These are phyloP conservation scores for Semaprochilodus insignis DNA, from an alignment of 2,797 vertebrate genomes.

Conservation along the genomic window DNA sequence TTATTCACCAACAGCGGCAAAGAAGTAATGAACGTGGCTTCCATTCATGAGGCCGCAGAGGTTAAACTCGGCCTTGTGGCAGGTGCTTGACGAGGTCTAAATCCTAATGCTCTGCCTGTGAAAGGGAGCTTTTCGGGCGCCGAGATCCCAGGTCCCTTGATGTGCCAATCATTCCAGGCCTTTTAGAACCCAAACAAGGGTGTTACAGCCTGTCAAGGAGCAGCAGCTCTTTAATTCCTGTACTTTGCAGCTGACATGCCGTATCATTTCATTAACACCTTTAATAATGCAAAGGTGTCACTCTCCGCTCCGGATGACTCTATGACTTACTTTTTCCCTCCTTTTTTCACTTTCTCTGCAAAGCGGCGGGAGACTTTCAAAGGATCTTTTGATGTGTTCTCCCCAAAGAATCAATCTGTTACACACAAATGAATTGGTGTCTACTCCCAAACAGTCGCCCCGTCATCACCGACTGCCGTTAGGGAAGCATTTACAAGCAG, in stretches of 20 bases:
- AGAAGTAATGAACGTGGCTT: conserved; percentile 49
- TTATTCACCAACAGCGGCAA: background rate
- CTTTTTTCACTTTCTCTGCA: background rate
- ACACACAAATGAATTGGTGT: conserved; percentile 42
- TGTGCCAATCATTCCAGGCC: conserved; percentile 55
- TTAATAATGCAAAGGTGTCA: conserved; percentile 51
- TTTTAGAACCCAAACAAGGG: conserved; percentile 47
- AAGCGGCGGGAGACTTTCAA: conserved; percentile 29
- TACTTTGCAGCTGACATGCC: conserved; percentile 36
- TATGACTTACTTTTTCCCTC: background rate
- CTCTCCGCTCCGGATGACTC: conserved; percentile 7
- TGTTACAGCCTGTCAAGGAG: conserved; percentile 48
- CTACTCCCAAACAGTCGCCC: conserved; percentile 9
- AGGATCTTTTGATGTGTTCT: conserved; percentile 45
- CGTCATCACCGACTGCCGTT: background rate
- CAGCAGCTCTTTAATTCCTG: conserved; percentile 41
- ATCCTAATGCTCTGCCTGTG: conserved; percentile 56
- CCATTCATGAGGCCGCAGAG: conserved; percentile 41
- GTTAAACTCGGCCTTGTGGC: conserved; percentile 37
- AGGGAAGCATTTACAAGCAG: conserved; percentile 44
- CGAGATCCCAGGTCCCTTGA: conserved; percentile 40
- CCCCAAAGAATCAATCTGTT: conserved; percentile 39
- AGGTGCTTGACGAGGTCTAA: conserved; percentile 45
- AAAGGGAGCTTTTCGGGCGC: conserved; percentile 46
- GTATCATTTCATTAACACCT: conserved; percentile 52